Conservation (phyloP, 2,888 invertebrate genomes). For the Yponomeuta plumbellus region DNA sequence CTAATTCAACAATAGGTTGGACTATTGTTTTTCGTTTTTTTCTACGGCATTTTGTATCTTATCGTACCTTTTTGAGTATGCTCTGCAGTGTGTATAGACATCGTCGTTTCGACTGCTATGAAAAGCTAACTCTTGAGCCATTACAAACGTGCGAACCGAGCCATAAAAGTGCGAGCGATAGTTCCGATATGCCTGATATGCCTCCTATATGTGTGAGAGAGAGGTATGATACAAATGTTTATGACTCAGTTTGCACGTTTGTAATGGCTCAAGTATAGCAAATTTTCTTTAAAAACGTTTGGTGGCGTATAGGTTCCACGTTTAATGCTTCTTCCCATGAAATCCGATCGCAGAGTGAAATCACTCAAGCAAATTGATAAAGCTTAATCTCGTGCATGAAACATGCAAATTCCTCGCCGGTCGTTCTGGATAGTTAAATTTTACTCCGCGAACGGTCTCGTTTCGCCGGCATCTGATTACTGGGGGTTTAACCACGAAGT, state of each 20-base stretch:
- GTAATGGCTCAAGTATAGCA: too few relatives aligned
- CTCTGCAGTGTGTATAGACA: too few relatives aligned
- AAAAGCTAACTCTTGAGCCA: too few relatives aligned
- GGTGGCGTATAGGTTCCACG: not conserved
- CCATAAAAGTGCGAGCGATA: too few relatives aligned
- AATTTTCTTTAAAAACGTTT: too few relatives aligned
- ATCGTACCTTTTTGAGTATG: too few relatives aligned
- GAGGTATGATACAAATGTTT: too few relatives aligned
- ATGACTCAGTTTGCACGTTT: too few relatives aligned
- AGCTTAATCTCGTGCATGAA: not conserved
- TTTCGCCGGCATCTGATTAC: conserved; percentile 2
- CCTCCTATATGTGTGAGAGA: too few relatives aligned
- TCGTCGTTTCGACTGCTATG: too few relatives aligned
- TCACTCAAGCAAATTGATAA: conserved; percentile 3
- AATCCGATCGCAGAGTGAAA: not conserved
- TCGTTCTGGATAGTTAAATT: conserved; percentile 10
- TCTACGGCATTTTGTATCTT: not conserved
- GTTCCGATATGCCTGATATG: too few relatives aligned
- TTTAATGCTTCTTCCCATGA: not conserved
- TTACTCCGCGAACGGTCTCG: not conserved
- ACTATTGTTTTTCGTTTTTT: not conserved
- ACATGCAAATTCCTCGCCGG: conserved; percentile 2
- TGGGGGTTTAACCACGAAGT: not conserved
- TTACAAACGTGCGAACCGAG: too few relatives aligned
- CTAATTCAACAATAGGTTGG: not conserved